Evolutionary conservation across 1,140 invertebrate genomes (phyloP).

Genomic region (Nasonia vitripennis): DNA sequence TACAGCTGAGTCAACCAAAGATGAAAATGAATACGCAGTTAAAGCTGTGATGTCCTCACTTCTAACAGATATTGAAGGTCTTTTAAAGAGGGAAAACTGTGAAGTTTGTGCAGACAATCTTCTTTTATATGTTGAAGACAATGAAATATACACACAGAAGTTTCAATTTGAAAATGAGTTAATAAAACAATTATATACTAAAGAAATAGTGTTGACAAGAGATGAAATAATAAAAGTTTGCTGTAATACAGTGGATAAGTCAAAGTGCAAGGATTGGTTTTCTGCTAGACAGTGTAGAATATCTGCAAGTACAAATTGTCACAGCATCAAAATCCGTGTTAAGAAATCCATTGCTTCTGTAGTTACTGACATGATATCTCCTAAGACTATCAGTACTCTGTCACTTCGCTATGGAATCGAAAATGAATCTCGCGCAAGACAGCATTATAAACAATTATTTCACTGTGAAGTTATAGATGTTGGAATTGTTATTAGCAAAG

Average conservation of each 20-base stretch:
- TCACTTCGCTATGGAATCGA: slow-evolving; percentile 51
- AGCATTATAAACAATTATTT: slow-evolving; percentile 51
- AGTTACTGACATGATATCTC: slow-evolving; percentile 52
- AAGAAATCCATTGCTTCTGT: slow-evolving; percentile 53
- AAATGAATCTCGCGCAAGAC: slow-evolving; percentile 47
- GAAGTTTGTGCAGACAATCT: neutral
- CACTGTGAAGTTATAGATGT: slow-evolving; percentile 51
- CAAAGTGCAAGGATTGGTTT: slow-evolving; percentile 54
- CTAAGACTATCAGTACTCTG: slow-evolving; percentile 43
- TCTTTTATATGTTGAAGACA: neutral
- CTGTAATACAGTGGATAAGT: slow-evolving; percentile 58
- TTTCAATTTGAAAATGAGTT: slow-evolving; percentile 32
- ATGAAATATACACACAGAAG: neutral
- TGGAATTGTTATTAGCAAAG: slow-evolving; percentile 53
- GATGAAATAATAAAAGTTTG: slow-evolving; percentile 63
- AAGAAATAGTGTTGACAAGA: slow-evolving; percentile 57
- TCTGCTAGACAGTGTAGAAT: slow-evolving; percentile 54
- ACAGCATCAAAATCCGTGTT: slow-evolving; percentile 57
- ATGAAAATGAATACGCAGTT: too few relatives aligned
- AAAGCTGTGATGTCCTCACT: slow-evolving; percentile 20
- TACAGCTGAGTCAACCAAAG: too few relatives aligned
- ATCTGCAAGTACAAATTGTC: slow-evolving; percentile 57
- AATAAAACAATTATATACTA: slow-evolving; percentile 56
- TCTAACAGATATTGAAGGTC: slow-evolving; percentile 15
- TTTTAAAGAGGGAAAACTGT: slow-evolving; percentile 42